Base-by-base conservation (phyloP, 2,888 invertebrate species). In the Strigamia maritima region DNA sequence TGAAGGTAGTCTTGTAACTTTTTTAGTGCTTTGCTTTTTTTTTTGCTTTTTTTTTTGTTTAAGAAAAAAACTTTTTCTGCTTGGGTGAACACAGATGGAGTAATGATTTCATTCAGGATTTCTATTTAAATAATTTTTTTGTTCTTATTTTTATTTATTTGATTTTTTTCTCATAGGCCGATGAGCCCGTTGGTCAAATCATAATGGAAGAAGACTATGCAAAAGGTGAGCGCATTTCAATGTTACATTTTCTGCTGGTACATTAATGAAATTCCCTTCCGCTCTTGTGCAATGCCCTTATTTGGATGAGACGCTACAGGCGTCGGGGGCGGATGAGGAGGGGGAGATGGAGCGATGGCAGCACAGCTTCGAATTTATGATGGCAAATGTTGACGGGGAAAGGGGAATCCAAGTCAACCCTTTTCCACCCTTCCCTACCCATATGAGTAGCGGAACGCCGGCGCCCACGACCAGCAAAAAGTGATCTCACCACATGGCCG, bases 181-280 rank as follows among this genome's bases (percentile, higher is more conserved):
- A 86, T 81, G 85, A 86, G 81, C 84, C 85, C n/a, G 84, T 83
- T 40, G 85, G 85, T 79, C 82, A 83, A 0, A 81, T 82, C 26
- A 81, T 84, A n/a, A 82, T 85, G 49, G 86, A 85, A 76, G 85
- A 86, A 70, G 70, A 70, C 70, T 31, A 70, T 28, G 70, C 70
- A 24, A 70, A 70, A 70, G 70, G 70, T 70, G 70, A 70, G 70
- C 28, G 12, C 26, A 70, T 70, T 54, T 54, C 54, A 7, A 54
- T n/a, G 54, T 7, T 24, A 28, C 26, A 28, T 70, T 70, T n/a
- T 28, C 70, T 70, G 70, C 70, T 70, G 70, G 70, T 70, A 70
- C 70, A 70, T 70, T 70, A 70, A 70, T 70, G 70, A 70, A 70
- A 70, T 70, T 70, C 70, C 70, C 70, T 70, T 70, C 70, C 70